phyloP scores from a whole-genome alignment of 2,113 vertebrate species.

The Neopipo cinnamomea region DNA sequence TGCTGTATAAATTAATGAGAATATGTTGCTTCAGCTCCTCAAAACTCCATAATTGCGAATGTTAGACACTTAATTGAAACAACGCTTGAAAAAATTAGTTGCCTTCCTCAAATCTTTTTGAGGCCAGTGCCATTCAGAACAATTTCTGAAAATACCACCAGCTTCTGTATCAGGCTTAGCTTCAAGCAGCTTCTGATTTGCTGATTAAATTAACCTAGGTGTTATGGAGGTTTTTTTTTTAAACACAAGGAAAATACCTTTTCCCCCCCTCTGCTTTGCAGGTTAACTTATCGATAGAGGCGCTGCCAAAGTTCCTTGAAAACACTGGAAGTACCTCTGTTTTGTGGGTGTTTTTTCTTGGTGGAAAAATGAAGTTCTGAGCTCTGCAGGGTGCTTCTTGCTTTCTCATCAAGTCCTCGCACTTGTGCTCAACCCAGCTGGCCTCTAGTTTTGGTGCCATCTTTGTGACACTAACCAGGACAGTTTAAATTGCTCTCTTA shows the following conservation, averaged over 20 bases:
- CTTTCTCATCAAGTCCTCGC: not conserved
- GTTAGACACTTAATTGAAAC: constrained; percentile 29
- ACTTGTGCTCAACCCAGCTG: rapidly evolving
- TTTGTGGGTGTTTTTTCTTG: not conserved
- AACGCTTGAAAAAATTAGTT: not conserved
- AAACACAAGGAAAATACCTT: not conserved
- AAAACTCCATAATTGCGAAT: constrained; percentile 34
- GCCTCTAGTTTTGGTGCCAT: not conserved
- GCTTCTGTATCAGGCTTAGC: not conserved
- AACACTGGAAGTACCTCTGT: not conserved
- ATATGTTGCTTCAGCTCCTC: constrained; percentile 44
- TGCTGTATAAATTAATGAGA: constrained; percentile 67
- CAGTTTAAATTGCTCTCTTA: not conserved
- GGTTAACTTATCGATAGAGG: not conserved
- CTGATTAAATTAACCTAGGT: not conserved
- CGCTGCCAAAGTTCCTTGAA: not conserved
- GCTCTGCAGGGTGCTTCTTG: not conserved
- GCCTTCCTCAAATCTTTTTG: not conserved
- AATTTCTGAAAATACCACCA: not conserved
- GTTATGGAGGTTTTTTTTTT: not conserved
- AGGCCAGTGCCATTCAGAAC: not conserved
- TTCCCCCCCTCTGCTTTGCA: rapidly evolving
- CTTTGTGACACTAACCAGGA: not conserved
- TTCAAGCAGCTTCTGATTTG: not conserved
- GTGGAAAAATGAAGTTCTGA: not conserved